A percentile compares a stretch with the other conserved stretches of the same genome.
Conservation (phyloP, 2,888 invertebrate genomes). For the Sialis lutaria region DNA sequence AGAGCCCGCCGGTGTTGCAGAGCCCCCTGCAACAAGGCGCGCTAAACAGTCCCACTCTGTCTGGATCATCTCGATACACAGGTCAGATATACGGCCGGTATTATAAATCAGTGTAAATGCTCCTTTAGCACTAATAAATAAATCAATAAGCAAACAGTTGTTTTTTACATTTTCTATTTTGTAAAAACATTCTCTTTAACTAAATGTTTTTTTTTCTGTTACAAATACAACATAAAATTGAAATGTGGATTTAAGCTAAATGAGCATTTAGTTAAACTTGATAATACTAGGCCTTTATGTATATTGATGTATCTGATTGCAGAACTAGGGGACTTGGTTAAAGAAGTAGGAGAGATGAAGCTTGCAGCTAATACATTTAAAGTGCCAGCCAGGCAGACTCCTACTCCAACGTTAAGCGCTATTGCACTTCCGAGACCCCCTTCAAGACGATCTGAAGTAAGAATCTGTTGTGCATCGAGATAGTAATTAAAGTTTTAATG, state of each 20-base stretch:
- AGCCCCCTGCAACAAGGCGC: slow-evolving; percentile 35
- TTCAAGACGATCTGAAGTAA: slow-evolving; percentile 61
- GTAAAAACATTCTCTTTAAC: no score
- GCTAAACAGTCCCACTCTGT: slow-evolving; percentile 46
- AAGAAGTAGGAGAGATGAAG: slow-evolving; percentile 65
- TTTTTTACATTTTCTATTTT: no score
- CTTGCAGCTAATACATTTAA: slow-evolving; percentile 41
- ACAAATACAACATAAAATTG: neutral
- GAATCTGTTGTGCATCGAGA: slow-evolving; percentile 9
- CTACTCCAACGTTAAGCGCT: slow-evolving; percentile 54
- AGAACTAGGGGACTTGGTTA: slow-evolving; percentile 64
- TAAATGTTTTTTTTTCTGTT: no score
- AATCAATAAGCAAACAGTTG: no score
- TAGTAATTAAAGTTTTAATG: slow-evolving; percentile 1
- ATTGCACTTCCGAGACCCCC: slow-evolving; percentile 82
- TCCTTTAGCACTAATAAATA: slow-evolving; percentile 1
- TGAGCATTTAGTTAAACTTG: no score
- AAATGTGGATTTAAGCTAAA: no score
- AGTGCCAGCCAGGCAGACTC: slow-evolving; percentile 40
- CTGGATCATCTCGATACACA: slow-evolving; percentile 28
- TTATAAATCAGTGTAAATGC: neutral
- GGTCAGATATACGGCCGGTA: slow-evolving; percentile 20
- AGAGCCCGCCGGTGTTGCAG: slow-evolving; percentile 37
- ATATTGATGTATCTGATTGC: slow-evolving; percentile 20
- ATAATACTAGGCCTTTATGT: neutral